Percentiles rank a stretch among this genome's conserved stretches.
These are phyloP conservation scores for Plotosus lineatus DNA, from an alignment of 2,113 vertebrate species.

Conservation along the genomic window DNA sequence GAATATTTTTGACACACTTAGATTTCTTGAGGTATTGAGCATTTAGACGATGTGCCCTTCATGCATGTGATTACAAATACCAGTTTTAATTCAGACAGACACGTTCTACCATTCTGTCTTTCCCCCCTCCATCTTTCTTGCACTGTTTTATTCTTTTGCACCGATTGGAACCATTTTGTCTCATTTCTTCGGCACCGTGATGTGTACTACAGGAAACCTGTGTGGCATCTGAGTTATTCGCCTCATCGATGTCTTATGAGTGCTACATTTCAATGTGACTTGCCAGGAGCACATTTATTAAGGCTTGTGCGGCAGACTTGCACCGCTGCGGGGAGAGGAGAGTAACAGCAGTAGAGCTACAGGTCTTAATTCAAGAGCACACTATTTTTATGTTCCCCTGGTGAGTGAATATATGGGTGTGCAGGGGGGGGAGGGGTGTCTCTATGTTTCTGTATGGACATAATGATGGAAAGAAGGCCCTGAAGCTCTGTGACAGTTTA, in stretches of 20 bases:
- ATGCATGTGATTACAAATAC: conserved; percentile 4
- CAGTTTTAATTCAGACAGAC: conserved; percentile 10
- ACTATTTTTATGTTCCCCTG: conserved; percentile 42
- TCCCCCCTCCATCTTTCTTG: neutral
- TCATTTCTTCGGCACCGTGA: conserved; percentile 18
- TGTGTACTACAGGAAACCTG: conserved; percentile 42
- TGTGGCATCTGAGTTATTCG: conserved; percentile 50
- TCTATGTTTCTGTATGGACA: conserved; percentile 5
- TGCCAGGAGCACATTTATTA: conserved; percentile 48
- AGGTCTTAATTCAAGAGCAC: conserved; percentile 50
- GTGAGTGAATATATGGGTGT: conserved; percentile 12
- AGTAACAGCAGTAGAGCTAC: conserved; percentile 47
- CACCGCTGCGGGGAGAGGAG: conserved; percentile 33
- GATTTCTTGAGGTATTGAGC: conserved; percentile 8
- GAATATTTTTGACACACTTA: conserved; percentile 31
- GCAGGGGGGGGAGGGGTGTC: conserved; percentile 3
- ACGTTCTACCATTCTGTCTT: neutral
- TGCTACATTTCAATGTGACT: conserved; percentile 49
- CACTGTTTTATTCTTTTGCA: neutral
- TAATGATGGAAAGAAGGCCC: conserved; percentile 25
- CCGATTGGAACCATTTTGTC: conserved; percentile 15
- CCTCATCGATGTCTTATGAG: conserved; percentile 52
- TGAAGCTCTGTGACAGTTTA: conserved; percentile 33
- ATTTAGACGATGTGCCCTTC: conserved; percentile 5
- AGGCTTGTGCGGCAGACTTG: conserved; percentile 33